Base-by-base conservation (phyloP, 2,888 invertebrate species). In the Empis stercorea region DNA sequence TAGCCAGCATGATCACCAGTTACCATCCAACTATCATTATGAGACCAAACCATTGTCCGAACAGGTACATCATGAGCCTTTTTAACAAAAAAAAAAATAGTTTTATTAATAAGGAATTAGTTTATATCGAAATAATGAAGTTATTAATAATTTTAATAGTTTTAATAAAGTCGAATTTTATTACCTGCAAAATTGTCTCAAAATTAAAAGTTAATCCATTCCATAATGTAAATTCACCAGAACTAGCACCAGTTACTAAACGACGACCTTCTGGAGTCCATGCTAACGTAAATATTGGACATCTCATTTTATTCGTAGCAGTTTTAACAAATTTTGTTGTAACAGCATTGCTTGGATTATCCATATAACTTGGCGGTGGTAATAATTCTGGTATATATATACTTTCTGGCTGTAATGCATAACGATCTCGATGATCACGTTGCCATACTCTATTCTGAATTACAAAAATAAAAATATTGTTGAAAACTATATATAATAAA, bases 171-270 rank as follows among this genome's bases (percentile, higher is more conserved):
- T n/a, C n/a, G n/a, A 39, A 10, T 7, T 16, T 41, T 20, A 64
- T 61, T 68, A 89, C 91, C 80, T 99, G 99, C 43, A 99, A 75
- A 68, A 99, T 99, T n/a, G 99, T 99, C 75, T 99, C 99, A 73
- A 99, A 99, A 73, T 99, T 99, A 71, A 99, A 99, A n/a, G 97
- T 99, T 27, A 99, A 78, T 30, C 99, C 99, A 75, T 99, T 99
- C 99, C 99, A 99, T 4, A 99, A 73, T 0, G 99, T 99, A 64
- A 99, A 99, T 72, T 99, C 99, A 40, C 99, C 99, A 47, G 96
- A 96, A 27, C 97, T 97, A 17, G 99, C 97, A 10, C 99, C 99
- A 2, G 99, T 99, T 7, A 99, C 91, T 51, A 99, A 74, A 56
- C 99, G 80, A 54, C 99, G 79, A 13, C 99, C 99, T 72, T 99